These are phyloP conservation scores for Scatophagus argus DNA, from an alignment of 2,113 vertebrate genomes.

Conservation along the genomic window DNA sequence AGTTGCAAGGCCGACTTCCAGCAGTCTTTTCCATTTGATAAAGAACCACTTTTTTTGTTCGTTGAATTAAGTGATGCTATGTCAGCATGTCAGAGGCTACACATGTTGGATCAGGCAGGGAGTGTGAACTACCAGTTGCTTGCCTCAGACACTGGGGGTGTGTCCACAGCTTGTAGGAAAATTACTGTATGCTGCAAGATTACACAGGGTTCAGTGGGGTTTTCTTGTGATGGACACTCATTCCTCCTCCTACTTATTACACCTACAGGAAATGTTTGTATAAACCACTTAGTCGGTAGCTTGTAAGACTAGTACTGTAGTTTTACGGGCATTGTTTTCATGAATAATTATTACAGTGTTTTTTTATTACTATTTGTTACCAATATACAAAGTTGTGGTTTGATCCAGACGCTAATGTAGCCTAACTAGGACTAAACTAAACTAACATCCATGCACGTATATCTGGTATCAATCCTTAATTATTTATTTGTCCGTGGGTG, in stretches of 20 bases:
- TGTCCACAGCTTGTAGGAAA: slow-evolving; percentile 59
- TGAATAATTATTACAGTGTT: neutral
- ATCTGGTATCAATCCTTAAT: slow-evolving; percentile 44
- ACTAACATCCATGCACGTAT: neutral
- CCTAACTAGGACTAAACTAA: neutral
- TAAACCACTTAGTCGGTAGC: neutral
- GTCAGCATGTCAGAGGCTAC: neutral
- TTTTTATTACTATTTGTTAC: too few species aligned
- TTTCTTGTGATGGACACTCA: neutral
- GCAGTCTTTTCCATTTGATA: neutral
- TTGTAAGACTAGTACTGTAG: neutral
- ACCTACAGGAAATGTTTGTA: neutral
- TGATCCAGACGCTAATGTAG: neutral
- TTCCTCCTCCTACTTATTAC: neutral
- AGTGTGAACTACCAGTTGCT: slow-evolving; percentile 61
- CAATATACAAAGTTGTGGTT: neutral
- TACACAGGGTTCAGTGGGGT: neutral
- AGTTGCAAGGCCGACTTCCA: slow-evolving; percentile 65
- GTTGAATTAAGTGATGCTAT: neutral
- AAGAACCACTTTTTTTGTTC: neutral
- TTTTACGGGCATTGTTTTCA: neutral
- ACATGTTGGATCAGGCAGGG: neutral
- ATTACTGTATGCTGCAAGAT: slow-evolving; percentile 39
- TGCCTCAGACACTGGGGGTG: slow-evolving; percentile 57
- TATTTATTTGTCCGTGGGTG: slow-evolving; percentile 64